Base-by-base conservation (phyloP, 2,888 invertebrate species). In the Lottia scabra region DNA sequence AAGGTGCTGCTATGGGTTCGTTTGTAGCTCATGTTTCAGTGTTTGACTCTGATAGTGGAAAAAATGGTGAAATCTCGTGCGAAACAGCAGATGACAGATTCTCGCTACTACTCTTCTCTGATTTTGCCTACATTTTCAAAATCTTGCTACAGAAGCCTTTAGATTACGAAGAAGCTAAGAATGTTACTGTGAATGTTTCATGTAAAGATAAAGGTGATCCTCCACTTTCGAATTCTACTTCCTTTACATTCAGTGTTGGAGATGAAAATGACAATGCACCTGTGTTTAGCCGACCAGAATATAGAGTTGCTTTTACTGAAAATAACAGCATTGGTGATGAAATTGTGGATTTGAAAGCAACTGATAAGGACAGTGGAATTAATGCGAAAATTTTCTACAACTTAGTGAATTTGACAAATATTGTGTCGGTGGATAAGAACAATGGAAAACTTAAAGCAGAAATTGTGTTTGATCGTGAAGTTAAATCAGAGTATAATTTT, bases 1-100 rank as follows among this genome's bases (percentile, higher is more conserved):
- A 91, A 78, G 83, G 97, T 88, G 96, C 97, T 0, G 93, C 93
- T 69, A 95, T 95, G 86, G 96, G 96, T 44, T 95, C 96, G 45
- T 94, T 98, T 30, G 97, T 98, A 1, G 98, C 98, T 0, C 97
- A 97, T 12, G 95, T 98, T 15, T 95, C 96, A 0, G 96, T 98
- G 13, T 81, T 79, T 19, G 86, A 86, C 73, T 45, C 68, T 0
- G 85, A 85, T 76, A 78, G 76, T 30, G 87, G 84, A 1, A 70
- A 76, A 0, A 85, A 85, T 73, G 83, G 82, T 10, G 72, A 83
- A 45, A 78, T 85, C 69, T 3, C 44, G 46, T 30, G 77, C 74
- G 13, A 67, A 68, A 19, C 77, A 73, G 45, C 65, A 63, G 27
- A 72, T 73, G 65, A 65, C 26, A 70, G 78, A n/a, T 81, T 81